Base-by-base conservation (phyloP, 2,888 invertebrate genomes). In the Nemurella pictetii region DNA sequence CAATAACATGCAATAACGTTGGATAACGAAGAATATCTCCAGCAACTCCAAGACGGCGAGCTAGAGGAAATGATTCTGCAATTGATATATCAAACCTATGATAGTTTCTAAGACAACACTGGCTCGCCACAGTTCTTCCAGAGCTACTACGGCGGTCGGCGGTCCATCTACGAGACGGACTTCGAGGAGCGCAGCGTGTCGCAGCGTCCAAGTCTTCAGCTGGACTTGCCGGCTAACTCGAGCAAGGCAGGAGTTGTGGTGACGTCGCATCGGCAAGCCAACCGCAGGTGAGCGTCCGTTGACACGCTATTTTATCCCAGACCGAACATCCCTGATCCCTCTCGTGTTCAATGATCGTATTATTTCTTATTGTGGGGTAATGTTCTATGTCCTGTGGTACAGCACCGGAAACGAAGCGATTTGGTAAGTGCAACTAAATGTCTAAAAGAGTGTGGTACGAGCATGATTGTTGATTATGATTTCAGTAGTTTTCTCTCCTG, bases 201-300 rank as follows among this genome's bases (percentile, higher is more conserved):
- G 7, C 92, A 93, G 0, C 89, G 94, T 78, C 92, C 94, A 80
- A 93, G 93, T 87, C 93, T 94, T 88, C 93, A 93, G 88, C 92
- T 92, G 85, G 93, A 93, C 87, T 92, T 92, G 0, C 92, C 92
- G 0, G 92, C 91, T 87, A 92, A 92, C 88, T 91, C 92, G n/a
- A 92, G 93, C 87, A 96, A 96, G 90, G 96, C 96, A 0, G 97
- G 97, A 0, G 97, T 97, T 7, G 97, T 97, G 83, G 96, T 98
- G 85, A 97, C 97, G 0, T 97, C 97, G 0, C 97, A 96, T 88
- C 92, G 97, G 83, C 95, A 96, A 89, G 96, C 97, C 20, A 96
- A 97, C 88, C 91, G 98, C 90, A 95, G 97, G 96, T 97, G 89
- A 87, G n/a, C n/a, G 89, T 88, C 77, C 26, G 55, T 77, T 15